phyloP scores from a whole-genome alignment of 2,888 invertebrate species.

The Acrocyrtus sp. region DNA sequence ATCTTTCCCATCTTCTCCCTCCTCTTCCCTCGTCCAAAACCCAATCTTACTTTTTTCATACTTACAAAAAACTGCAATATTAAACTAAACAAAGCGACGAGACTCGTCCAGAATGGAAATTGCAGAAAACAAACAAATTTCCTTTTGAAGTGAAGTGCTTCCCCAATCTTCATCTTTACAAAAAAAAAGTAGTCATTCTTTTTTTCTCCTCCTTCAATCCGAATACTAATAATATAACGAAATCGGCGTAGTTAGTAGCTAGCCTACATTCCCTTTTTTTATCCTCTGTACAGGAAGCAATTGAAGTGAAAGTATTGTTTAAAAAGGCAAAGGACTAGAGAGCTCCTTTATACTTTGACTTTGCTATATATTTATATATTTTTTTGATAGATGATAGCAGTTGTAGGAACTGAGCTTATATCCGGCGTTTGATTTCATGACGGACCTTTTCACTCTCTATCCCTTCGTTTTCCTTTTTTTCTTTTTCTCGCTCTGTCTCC shows the following conservation, averaged over 20 bases:
- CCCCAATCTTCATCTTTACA: neutral
- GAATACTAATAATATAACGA: neutral
- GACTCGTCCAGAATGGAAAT: neutral
- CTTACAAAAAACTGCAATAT: neutral
- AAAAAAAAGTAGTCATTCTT: too few species aligned
- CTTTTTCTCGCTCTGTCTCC: slow-evolving; percentile 24
- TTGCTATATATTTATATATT: too few species aligned
- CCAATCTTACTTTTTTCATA: too few species aligned
- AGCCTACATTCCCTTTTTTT: neutral
- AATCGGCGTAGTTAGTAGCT: neutral
- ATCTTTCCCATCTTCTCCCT: too few species aligned
- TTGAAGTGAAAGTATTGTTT: slow-evolving; percentile 49
- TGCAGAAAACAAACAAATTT: neutral
- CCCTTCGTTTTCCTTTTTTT: slow-evolving; percentile 25
- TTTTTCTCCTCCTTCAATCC: neutral
- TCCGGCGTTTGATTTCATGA: slow-evolving; percentile 54
- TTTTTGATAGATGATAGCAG: slow-evolving; percentile 53
- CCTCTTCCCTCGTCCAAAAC: too few species aligned
- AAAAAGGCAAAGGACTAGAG: slow-evolving; percentile 50
- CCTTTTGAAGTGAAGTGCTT: neutral
- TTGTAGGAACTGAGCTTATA: slow-evolving; percentile 53
- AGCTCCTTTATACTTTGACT: too few species aligned
- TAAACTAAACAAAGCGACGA: neutral
- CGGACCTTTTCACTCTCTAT: slow-evolving; percentile 50
- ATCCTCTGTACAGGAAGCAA: slow-evolving; percentile 43